phyloP scores from a whole-genome alignment of 1,140 invertebrate species.

The Sycobia sp. region DNA sequence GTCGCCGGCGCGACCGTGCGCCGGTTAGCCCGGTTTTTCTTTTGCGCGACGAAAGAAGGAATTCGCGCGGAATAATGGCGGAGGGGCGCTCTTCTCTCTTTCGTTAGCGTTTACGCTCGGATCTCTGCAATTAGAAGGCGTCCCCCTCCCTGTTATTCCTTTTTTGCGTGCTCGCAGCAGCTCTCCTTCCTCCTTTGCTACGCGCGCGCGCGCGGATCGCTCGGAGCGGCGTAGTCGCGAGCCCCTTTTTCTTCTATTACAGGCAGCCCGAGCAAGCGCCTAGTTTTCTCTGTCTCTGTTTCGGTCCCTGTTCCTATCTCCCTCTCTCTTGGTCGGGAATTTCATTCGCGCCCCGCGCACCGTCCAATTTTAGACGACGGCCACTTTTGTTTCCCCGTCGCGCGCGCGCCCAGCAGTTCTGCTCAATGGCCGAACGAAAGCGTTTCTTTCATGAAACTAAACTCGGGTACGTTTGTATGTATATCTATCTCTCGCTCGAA shows the following conservation, averaged over 20 bases:
- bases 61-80: conserved; percentile 22
- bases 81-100: background rate
- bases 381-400: conserved; percentile 8
- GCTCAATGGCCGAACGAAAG: conserved; percentile 2
- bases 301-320: no score
- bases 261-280: background rate
- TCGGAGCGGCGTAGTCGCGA: background rate
- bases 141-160: background rate
- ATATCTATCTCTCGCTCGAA: no score
- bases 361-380: conserved; percentile 15
- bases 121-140: conserved; percentile 24
- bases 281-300: background rate
- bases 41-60: conserved; percentile 18
- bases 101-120: conserved; percentile 27
- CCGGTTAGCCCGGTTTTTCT: conserved; percentile 14
- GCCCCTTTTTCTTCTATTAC: conserved; percentile 15
- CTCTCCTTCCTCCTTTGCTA: no score
- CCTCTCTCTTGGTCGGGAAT: conserved; percentile 1
- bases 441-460: conserved; percentile 13
- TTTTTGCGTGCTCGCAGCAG: background rate
- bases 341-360: conserved; percentile 12
- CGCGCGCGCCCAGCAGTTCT: conserved; percentile 10
- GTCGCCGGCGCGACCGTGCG: no score
- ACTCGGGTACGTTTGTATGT: background rate
- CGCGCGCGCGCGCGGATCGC: no score